Conservation (phyloP, 2,797 vertebrate species). For the Labroides dimidiatus region DNA sequence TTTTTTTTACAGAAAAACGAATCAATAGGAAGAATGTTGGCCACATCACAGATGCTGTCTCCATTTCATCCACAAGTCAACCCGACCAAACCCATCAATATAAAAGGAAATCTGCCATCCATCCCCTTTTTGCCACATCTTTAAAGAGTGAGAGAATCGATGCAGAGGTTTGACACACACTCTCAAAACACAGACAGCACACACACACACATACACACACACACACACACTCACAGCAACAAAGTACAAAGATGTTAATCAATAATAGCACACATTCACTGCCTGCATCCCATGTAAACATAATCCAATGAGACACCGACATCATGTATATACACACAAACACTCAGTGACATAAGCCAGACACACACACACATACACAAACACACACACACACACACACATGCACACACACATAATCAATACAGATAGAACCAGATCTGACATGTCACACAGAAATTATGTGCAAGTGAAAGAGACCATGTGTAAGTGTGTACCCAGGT, state of each 20-base stretch:
- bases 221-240: conserved; percentile 18
- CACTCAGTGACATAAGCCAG: conserved; percentile 25
- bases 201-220: conserved; percentile 9
- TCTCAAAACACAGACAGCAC: too few species aligned
- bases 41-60: conserved; percentile 69
- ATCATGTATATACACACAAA: conserved; percentile 28
- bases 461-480: not conserved
- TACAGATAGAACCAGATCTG: conserved; percentile 61
- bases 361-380: conserved; percentile 19
- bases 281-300: conserved; percentile 46
- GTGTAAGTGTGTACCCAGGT: too few species aligned
- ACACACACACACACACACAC: conserved; percentile 13
- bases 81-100: conserved; percentile 72
- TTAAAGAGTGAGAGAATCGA: conserved; percentile 75
- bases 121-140: conserved; percentile 62
- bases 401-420: conserved; percentile 40
- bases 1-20: conserved; percentile 61
- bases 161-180: conserved; percentile 51
- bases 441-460: conserved; percentile 40
- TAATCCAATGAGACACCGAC: conserved; percentile 61
- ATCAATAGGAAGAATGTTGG: conserved; percentile 68
- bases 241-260: conserved; percentile 46
- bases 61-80: conserved; percentile 75
- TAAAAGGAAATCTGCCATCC: conserved; percentile 65
- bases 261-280: conserved; percentile 51